Evolutionary conservation across 2,113 vertebrate genomes (phyloP).

Genomic region (Casuarius casuarius): DNA sequence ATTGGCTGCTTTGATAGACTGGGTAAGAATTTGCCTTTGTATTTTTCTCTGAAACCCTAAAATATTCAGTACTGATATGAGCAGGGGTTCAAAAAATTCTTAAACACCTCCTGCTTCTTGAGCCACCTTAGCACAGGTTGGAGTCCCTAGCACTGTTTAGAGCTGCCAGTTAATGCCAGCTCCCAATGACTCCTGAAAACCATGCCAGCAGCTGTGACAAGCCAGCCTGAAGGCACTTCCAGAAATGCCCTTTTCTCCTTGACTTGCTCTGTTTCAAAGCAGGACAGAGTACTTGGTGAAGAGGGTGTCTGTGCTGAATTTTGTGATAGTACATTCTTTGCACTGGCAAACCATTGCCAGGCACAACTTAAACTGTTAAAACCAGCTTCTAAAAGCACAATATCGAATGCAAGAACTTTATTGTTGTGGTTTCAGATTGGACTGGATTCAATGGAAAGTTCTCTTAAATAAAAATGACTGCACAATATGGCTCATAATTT

Average conservation of each 20-base stretch:
- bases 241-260: neutral
- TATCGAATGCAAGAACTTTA: neutral
- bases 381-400: neutral
- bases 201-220: neutral
- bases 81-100: neutral
- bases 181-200: neutral
- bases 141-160: neutral
- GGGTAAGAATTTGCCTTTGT: neutral
- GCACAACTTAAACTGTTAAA: neutral
- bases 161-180: neutral
- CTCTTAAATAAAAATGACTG: slow-evolving; percentile 32
- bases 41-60: neutral
- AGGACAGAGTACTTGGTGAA: neutral
- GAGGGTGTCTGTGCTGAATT: neutral
- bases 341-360: neutral
- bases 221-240: neutral
- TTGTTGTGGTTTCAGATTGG: neutral
- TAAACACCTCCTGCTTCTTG: neutral
- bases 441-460: neutral
- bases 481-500: slow-evolving; percentile 43
- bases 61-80: neutral
- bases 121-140: neutral
- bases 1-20: neutral
- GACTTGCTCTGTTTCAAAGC: neutral
- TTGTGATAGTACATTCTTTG: neutral